Percentiles rank a stretch among this genome's conserved stretches.
Conservation (phyloP, 2,888 invertebrate species). For the Melinaea menophilus region DNA sequence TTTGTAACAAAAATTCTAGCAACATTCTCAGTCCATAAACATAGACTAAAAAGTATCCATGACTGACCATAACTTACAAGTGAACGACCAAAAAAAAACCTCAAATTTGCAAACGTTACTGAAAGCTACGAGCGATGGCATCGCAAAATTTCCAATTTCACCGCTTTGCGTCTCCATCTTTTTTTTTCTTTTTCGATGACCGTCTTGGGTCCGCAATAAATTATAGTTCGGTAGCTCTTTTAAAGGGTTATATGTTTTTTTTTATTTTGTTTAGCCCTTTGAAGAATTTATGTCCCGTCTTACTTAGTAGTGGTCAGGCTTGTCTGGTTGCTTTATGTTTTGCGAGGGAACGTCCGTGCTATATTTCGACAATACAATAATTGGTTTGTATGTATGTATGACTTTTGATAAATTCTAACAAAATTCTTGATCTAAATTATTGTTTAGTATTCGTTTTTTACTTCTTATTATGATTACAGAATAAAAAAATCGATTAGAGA, state of each 20-base stretch:
- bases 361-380: constrained; percentile 7
- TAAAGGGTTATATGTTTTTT: constrained; percentile 65
- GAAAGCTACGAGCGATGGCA: constrained; percentile 74
- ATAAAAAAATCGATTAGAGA: too few relatives aligned
- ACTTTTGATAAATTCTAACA: neutral
- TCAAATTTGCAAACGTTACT: constrained; percentile 68
- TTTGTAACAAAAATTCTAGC: neutral
- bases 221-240: constrained; percentile 78
- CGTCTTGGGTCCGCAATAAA: constrained; percentile 68
- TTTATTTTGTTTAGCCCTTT: constrained; percentile 72
- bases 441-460: too few relatives aligned
- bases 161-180: constrained; percentile 69
- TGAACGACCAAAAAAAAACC: constrained; percentile 45
- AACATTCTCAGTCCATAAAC: neutral
- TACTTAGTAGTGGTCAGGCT: constrained; percentile 74
- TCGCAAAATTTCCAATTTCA: constrained; percentile 77
- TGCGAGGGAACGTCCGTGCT: constrained; percentile 9
- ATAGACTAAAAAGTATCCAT: constrained; percentile 17
- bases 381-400: neutral
- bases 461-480: too few relatives aligned
- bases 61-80: constrained; percentile 50
- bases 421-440: too few relatives aligned
- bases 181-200: constrained; percentile 59
- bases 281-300: constrained; percentile 77
- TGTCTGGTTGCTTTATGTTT: constrained; percentile 41